Conservation (phyloP, 2,888 invertebrate species). For the Diaphora mendica region DNA sequence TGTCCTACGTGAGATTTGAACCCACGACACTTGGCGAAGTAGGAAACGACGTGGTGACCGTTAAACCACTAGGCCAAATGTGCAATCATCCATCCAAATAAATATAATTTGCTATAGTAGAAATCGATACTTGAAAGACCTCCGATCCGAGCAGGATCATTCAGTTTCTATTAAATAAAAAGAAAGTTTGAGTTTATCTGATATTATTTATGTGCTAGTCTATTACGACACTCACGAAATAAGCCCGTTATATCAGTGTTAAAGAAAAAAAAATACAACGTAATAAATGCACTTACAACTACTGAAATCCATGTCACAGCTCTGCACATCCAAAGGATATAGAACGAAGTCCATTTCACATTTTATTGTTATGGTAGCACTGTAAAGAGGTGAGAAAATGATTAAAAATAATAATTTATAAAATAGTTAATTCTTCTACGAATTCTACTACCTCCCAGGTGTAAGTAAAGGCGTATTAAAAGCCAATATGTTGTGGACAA, state of each 20-base stretch:
- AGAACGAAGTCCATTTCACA: slow-evolving; percentile 89
- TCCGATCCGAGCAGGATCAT: background rate
- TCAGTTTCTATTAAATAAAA: background rate
- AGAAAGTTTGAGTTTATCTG: background rate
- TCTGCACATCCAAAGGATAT: slow-evolving; percentile 88
- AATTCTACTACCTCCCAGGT: background rate
- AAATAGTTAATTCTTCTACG: background rate
- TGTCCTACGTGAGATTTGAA: too few species aligned
- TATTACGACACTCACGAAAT: background rate
- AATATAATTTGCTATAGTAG: background rate
- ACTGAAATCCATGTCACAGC: slow-evolving; percentile 88
- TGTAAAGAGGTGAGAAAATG: slow-evolving; percentile 60
- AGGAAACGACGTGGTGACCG: too few species aligned
- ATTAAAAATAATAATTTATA: background rate
- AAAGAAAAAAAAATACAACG: background rate
- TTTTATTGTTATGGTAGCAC: slow-evolving; percentile 88
- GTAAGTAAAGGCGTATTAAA: too few species aligned
- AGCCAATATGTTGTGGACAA: too few species aligned
- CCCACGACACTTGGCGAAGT: too few species aligned
- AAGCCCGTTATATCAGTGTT: background rate
- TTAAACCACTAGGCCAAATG: too few species aligned
- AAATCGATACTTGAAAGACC: background rate
- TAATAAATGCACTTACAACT: slow-evolving; percentile 84
- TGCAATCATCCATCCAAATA: too few species aligned
- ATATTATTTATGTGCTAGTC: background rate